phyloP scores from a whole-genome alignment of 2,113 vertebrate genomes.

The Mesocricetus auratus region DNA sequence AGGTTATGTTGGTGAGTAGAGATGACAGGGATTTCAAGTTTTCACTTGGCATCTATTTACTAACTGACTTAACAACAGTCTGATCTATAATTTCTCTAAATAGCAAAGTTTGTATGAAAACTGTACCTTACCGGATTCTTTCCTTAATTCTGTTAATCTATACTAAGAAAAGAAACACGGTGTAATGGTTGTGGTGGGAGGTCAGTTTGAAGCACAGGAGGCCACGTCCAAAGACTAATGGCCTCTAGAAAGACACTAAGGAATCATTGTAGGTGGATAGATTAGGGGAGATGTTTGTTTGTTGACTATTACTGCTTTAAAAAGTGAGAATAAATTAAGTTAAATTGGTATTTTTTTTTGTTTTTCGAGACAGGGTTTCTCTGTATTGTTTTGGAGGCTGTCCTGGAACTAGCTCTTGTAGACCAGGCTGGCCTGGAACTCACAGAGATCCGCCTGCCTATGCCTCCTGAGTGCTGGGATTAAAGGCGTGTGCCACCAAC shows the following conservation, averaged over 20 bases:
- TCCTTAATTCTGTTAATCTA: constrained; percentile 32
- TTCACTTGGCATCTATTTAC: constrained; percentile 27
- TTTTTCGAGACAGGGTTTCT: no score
- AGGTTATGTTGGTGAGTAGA: constrained; percentile 28
- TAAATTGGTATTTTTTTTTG: no score
- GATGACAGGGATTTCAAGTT: constrained; percentile 43
- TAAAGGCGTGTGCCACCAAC: no score
- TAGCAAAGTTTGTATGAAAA: constrained; percentile 55
- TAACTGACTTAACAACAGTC: constrained; percentile 52
- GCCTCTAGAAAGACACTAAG: background rate
- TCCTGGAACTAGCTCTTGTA: no score
- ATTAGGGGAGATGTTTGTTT: constrained; percentile 16
- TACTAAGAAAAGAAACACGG: constrained; percentile 43
- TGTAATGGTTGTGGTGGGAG: constrained; percentile 3
- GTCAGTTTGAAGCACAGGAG: constrained; percentile 16
- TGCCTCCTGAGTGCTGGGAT: no score
- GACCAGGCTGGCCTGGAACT: no score
- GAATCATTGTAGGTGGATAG: background rate
- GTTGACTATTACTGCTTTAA: constrained; percentile 59
- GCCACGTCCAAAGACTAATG: background rate
- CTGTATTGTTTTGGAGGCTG: no score
- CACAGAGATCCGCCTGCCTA: no score
- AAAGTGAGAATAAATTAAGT: constrained; percentile 54
- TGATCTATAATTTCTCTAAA: constrained; percentile 14
- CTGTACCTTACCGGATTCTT: background rate